phyloP scores from a whole-genome alignment of 92 coral and sea anemone genomes.

The Epizoanthus ramosus region DNA sequence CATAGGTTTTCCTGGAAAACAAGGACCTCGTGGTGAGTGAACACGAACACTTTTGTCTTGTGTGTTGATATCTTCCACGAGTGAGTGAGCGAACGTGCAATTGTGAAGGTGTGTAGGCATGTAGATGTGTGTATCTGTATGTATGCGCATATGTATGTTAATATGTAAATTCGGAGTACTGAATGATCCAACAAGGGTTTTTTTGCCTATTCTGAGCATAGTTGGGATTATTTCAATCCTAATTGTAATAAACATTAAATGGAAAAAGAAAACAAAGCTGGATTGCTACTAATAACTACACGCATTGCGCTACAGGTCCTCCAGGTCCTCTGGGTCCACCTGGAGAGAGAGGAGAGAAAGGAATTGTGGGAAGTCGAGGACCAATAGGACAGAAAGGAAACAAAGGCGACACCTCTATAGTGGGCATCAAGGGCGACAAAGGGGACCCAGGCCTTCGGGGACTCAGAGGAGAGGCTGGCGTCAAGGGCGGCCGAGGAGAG shows the following conservation, averaged over 20 bases:
- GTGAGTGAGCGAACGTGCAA: too few relatives aligned
- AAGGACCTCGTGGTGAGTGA: not conserved
- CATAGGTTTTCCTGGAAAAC: not conserved
- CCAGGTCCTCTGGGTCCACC: constrained; percentile 8
- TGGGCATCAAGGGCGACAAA: not conserved
- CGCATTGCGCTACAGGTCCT: not conserved
- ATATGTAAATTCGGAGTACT: too few relatives aligned
- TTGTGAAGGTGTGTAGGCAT: too few relatives aligned
- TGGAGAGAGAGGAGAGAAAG: not conserved
- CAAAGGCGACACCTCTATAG: constrained; percentile 4
- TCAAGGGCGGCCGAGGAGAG: not conserved
- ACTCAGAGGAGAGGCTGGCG: not conserved
- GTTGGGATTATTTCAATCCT: too few relatives aligned
- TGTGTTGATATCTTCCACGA: not conserved
- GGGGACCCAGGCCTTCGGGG: constrained; percentile 10
- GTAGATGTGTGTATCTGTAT: too few relatives aligned
- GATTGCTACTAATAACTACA: not conserved
- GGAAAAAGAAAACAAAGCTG: not conserved
- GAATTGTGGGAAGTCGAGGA: constrained; percentile 2
- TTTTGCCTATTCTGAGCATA: too few relatives aligned
- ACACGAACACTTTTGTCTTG: not conserved
- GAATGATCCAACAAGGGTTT: too few relatives aligned
- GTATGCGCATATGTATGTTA: too few relatives aligned
- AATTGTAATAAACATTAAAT: not conserved
- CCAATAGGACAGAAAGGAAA: constrained; percentile 17